Base-by-base conservation (phyloP, 2,797 vertebrate species). In the Strix occidentalis region DNA sequence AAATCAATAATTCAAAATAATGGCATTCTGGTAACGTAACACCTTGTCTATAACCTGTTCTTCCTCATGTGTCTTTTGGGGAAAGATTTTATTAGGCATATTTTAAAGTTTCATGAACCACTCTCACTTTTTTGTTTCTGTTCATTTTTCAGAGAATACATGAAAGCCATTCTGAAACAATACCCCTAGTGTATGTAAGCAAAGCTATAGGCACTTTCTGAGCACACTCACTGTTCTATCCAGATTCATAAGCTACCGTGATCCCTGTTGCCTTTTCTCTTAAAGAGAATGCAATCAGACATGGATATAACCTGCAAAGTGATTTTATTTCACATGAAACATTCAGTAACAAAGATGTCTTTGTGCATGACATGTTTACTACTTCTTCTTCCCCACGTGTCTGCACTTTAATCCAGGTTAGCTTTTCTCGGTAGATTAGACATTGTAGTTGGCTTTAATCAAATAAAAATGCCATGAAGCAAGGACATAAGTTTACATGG, bases 291-390 rank as follows among this genome's bases (percentile, higher is more conserved):
- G 28, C 84, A 96, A 77, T 96, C 79, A 92, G 72, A 88, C 57
- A 75, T 74, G 66, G 78, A 93, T 90, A 88, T 84, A 60, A 6
- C 28, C 48, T 41, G 20, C n/a, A 84, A 93, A 28, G 48, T 66
- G 51, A 76, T 75, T 50, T 70, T 76, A 31, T 64, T 77, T 68
- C 50, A 92, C 71, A 19, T 68, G 72, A 97, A 96, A 97, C 25
- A 35, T 89, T 95, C 86, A 65, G 71, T 76, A 96, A 96, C 93
- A 95, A 97, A 97, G 89, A 95, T 71, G 83, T 89, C 61, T 95
- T 82, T 77, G 64, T 92, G 68, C 80, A 87, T 15, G 11, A 25
- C 29, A 10, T 37, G 5, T 5, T 50, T 64, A 41, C 63, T 65
- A 28, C 23, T 48, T 13, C 26, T 86, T 68, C 45, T 60, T 72